These are phyloP conservation scores for Xestoiulus laeticollis DNA, from an alignment of 2,888 invertebrate genomes.

Conservation along the genomic window DNA sequence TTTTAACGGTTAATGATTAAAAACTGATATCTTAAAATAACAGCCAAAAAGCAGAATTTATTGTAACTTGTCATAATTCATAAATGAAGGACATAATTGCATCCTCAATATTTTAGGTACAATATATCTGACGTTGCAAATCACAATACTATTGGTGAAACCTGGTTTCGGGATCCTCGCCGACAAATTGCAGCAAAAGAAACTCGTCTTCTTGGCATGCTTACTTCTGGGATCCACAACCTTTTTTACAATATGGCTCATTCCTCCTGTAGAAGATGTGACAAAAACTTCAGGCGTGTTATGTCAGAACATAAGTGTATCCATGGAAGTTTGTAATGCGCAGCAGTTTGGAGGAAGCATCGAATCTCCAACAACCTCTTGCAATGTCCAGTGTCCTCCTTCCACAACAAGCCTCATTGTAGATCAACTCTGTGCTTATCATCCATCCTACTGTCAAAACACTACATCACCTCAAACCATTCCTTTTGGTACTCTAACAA, in stretches of 20 bases:
- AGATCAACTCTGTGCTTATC: background rate
- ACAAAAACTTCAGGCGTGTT: background rate
- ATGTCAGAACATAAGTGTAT: background rate
- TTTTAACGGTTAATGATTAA: too few relatives aligned
- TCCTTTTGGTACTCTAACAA: background rate
- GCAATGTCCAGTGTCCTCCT: background rate
- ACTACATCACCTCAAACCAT: background rate
- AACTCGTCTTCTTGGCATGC: conserved; percentile 76
- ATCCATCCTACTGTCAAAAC: background rate
- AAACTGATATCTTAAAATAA: too few relatives aligned
- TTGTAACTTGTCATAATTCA: too few relatives aligned
- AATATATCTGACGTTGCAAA: conserved; percentile 68
- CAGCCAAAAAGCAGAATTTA: too few relatives aligned
- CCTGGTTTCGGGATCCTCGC: conserved; percentile 83
- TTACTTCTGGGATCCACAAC: background rate
- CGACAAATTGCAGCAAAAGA: conserved; percentile 79
- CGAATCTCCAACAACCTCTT: background rate
- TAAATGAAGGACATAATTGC: too few relatives aligned
- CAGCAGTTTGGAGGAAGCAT: background rate
- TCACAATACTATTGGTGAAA: conserved; percentile 81
- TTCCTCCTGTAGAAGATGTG: background rate
- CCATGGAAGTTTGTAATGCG: background rate
- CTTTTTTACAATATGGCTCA: background rate
- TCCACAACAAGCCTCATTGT: background rate
- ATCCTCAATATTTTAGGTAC: background rate